Evolutionary conservation across 2,797 vertebrate genomes (phyloP).

Genomic region (Muscicapa comitata): DNA sequence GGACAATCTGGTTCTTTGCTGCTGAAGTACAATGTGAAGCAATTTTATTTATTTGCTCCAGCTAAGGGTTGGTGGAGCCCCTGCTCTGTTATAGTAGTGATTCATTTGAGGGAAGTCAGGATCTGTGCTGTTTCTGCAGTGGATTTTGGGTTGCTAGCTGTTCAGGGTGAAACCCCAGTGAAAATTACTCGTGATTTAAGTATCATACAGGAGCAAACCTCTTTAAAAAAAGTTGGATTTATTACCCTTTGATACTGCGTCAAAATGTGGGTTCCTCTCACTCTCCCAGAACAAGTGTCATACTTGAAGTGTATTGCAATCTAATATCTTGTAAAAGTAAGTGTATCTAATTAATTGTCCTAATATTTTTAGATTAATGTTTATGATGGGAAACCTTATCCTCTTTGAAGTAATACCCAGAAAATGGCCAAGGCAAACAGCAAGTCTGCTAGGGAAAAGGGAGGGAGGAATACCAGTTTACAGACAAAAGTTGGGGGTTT

Average conservation of each 20-base stretch:
- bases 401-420: constrained; percentile 83
- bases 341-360: constrained; percentile 88
- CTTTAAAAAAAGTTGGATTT: constrained; percentile 26
- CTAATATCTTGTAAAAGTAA: constrained; percentile 83
- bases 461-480: constrained; percentile 68
- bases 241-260: constrained; percentile 39
- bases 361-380: constrained; percentile 78
- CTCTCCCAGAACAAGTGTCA: constrained; percentile 63
- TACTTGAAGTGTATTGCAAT: constrained; percentile 80
- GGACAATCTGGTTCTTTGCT: neutral
- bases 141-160: neutral
- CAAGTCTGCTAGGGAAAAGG: constrained; percentile 58
- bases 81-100: neutral
- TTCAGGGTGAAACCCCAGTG: neutral
- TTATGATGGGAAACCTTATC: constrained; percentile 76
- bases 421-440: constrained; percentile 71
- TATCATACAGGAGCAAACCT: neutral
- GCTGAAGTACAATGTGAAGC: neutral
- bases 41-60: neutral
- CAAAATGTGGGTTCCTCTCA: constrained; percentile 35
- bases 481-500: constrained; percentile 69
- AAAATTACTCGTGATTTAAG: constrained; percentile 60
- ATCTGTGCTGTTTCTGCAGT: neutral
- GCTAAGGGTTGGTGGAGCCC: neutral
- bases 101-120: neutral